phyloP scores from a whole-genome alignment of 2,888 invertebrate species.

The Eucriotettix oculatus region DNA sequence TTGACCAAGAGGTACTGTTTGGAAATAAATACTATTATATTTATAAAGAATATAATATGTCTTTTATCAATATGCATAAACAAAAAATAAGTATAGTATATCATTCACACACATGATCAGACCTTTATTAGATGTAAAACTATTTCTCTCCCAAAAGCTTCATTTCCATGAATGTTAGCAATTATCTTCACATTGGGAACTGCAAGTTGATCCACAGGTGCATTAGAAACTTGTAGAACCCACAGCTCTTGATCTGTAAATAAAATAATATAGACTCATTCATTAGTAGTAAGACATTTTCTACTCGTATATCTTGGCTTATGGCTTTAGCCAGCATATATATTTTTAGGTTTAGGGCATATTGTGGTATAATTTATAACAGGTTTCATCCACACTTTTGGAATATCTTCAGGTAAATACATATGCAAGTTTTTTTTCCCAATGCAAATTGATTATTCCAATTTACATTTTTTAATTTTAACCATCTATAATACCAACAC shows the following conservation, averaged over 20 bases:
- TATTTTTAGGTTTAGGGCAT: too few relatives aligned
- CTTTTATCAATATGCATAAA: neutral
- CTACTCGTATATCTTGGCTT: too few relatives aligned
- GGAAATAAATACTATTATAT: neutral
- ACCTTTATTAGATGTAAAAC: conserved; percentile 38
- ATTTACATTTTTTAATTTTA: too few relatives aligned
- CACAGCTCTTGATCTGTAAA: conserved; percentile 34
- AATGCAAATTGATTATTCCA: too few relatives aligned
- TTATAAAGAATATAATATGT: neutral
- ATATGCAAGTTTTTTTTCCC: too few relatives aligned
- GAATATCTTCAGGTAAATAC: too few relatives aligned
- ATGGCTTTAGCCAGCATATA: too few relatives aligned
- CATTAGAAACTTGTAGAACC: conserved; percentile 36
- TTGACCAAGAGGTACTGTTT: too few relatives aligned
- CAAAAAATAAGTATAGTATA: neutral
- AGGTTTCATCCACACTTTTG: too few relatives aligned
- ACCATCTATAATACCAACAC: too few relatives aligned
- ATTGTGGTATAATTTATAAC: too few relatives aligned
- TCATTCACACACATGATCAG: conserved; percentile 7
- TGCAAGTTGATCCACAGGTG: conserved; percentile 21
- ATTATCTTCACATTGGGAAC: conserved; percentile 54
- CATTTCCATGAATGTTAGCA: conserved; percentile 61
- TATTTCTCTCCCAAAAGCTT: conserved; percentile 47
- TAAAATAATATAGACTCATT: neutral
- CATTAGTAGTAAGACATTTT: neutral